Percentiles rank a stretch among this genome's conserved stretches.
These are phyloP conservation scores for Himalopsyche japonica DNA, from an alignment of 2,888 invertebrate species.

Conservation along the genomic window DNA sequence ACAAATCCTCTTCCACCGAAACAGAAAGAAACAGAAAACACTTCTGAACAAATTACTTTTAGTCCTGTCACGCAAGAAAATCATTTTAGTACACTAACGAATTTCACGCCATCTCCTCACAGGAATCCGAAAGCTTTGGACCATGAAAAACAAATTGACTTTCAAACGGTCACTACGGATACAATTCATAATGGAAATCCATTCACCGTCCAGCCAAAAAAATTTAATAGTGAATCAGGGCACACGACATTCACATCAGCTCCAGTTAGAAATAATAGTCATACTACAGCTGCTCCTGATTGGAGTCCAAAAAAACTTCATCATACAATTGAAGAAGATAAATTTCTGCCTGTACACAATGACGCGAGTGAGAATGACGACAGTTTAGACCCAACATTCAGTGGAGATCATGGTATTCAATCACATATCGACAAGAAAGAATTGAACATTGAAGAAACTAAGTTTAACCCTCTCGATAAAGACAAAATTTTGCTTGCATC, in stretches of 20 bases:
- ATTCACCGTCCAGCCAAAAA: neutral
- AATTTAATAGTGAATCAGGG: neutral
- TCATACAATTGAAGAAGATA: neutral
- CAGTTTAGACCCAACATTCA: neutral
- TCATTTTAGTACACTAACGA: neutral
- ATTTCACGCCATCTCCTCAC: neutral
- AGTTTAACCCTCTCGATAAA: neutral
- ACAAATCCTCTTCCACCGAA: neutral
- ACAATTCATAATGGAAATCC: neutral
- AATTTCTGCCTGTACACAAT: neutral
- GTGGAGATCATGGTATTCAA: neutral
- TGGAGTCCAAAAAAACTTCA: neutral
- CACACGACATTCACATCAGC: neutral
- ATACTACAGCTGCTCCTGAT: neutral
- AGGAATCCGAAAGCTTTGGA: neutral
- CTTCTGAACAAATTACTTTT: neutral
- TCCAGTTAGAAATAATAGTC: neutral
- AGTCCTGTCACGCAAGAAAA: neutral
- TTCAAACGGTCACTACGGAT: neutral
- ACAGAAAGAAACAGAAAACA: neutral
- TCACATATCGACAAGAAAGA: constrained; percentile 26
- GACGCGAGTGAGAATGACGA: neutral
- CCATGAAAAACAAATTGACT: neutral
- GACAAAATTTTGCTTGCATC: neutral
- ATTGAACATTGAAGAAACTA: neutral